Evolutionary conservation across 2,888 invertebrate species (phyloP), one percentile per base, ranked within the genome.

Genomic region (Orthonychiurus folsomi): DNA sequence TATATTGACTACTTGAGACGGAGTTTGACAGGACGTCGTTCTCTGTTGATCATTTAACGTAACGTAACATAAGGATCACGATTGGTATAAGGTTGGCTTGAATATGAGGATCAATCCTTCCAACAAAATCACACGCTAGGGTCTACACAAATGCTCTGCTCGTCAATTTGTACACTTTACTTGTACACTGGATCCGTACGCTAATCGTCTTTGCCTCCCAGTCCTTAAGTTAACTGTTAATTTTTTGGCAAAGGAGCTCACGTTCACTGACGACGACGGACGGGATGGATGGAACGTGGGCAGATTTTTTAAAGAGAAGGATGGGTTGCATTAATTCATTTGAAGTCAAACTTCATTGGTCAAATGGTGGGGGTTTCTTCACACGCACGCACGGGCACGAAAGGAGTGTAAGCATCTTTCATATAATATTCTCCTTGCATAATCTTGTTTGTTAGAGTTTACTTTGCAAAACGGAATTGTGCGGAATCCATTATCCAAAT

Each of bases 371-470:
- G 15, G n/a, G n/a, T n/a, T n/a, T n/a, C n/a, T n/a, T n/a, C n/a
- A n/a, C n/a, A n/a, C n/a, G n/a, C n/a, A n/a, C n/a, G n/a, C n/a
- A n/a, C n/a, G n/a, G n/a, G n/a, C n/a, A n/a, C n/a, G n/a, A n/a
- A n/a, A n/a, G n/a, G n/a, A n/a, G n/a, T n/a, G n/a, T n/a, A n/a
- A n/a, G n/a, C n/a, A n/a, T n/a, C n/a, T n/a, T n/a, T 37, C 37
- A 37, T 37, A 37, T 9, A 15, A 37, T 37, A 37, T 9, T 9
- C 9, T 15, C 5, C 37, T 37, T 37, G 15, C 15, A 37, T 37
- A 37, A 37, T 37, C 37, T 37, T 37, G 37, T 37, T 37, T 37
- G 37, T 37, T 37, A 37, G 37, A n/a, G n/a, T n/a, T n/a, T n/a
- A n/a, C n/a, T n/a, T n/a, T 37, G 5, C 37, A 37, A 15, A 5